These are phyloP conservation scores for Amphipyra berbera DNA, from an alignment of 2,888 invertebrate species.

Conservation along the genomic window DNA sequence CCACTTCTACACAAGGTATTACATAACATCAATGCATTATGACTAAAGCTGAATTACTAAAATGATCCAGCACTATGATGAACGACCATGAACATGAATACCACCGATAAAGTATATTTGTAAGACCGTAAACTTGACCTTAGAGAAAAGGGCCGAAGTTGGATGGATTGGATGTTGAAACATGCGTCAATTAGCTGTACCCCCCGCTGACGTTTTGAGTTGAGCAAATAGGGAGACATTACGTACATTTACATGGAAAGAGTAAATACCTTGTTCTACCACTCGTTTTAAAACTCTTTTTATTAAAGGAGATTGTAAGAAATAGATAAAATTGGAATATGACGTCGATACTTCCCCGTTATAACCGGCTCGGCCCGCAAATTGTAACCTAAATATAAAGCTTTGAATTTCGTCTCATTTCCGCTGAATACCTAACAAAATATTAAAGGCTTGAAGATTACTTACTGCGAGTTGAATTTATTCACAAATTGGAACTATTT, in stretches of 20 bases:
- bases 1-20: constrained; percentile 77
- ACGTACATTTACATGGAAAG: constrained; percentile 9
- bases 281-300: constrained; percentile 1
- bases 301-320: constrained; percentile 30
- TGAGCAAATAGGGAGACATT: constrained; percentile 36
- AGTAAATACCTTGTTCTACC: not conserved
- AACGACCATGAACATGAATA: constrained; percentile 20
- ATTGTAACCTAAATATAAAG: constrained; percentile 65
- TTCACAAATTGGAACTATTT: constrained; percentile 77
- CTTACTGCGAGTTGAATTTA: constrained; percentile 78
- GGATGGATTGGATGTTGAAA: constrained; percentile 69
- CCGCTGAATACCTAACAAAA: constrained; percentile 25
- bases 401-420: constrained; percentile 14
- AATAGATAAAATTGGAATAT: constrained; percentile 66
- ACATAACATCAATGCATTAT: constrained; percentile 76
- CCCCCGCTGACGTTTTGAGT: constrained; percentile 64
- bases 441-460: constrained; percentile 58
- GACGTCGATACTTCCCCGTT: constrained; percentile 75
- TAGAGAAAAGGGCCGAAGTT: constrained; percentile 69
- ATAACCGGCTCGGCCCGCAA: constrained; percentile 71
- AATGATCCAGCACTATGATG: constrained; percentile 10
- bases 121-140: constrained; percentile 84
- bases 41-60: constrained; percentile 35
- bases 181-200: constrained; percentile 67
- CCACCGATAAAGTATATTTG: constrained; percentile 20